phyloP scores from a whole-genome alignment of 2,113 vertebrate species.

The Baryphthengus martii region DNA sequence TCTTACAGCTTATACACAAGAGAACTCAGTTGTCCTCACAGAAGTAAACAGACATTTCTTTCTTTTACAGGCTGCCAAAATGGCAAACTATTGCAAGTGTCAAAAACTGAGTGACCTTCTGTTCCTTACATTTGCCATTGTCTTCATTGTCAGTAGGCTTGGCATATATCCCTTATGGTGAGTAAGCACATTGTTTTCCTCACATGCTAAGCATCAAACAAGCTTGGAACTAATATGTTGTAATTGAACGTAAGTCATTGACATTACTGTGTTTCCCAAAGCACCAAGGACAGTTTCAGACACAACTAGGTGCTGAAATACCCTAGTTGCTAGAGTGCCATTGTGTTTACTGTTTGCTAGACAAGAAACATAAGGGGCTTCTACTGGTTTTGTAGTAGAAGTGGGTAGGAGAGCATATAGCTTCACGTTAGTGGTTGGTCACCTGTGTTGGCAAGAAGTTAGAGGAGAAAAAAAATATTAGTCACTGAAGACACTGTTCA shows the following conservation, averaged over 20 bases:
- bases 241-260: neutral
- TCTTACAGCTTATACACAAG: neutral
- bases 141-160: constrained; percentile 94
- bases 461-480: neutral
- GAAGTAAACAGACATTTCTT: constrained; percentile 58
- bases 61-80: constrained; percentile 92
- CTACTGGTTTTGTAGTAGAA: neutral
- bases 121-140: constrained; percentile 91
- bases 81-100: constrained; percentile 98
- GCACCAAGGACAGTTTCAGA: neutral
- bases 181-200: constrained; percentile 66
- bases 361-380: neutral
- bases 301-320: neutral
- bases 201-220: neutral
- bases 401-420: neutral
- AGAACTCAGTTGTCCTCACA: constrained; percentile 9
- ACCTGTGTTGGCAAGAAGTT: neutral
- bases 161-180: constrained; percentile 93
- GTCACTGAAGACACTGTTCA: neutral
- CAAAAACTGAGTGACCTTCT: constrained; percentile 95
- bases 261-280: neutral
- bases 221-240: neutral
- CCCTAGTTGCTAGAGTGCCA: neutral
- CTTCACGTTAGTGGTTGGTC: neutral
- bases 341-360: neutral